Base-by-base conservation (phyloP, 2,113 vertebrate genomes). In the Callopanchax toddi region DNA sequence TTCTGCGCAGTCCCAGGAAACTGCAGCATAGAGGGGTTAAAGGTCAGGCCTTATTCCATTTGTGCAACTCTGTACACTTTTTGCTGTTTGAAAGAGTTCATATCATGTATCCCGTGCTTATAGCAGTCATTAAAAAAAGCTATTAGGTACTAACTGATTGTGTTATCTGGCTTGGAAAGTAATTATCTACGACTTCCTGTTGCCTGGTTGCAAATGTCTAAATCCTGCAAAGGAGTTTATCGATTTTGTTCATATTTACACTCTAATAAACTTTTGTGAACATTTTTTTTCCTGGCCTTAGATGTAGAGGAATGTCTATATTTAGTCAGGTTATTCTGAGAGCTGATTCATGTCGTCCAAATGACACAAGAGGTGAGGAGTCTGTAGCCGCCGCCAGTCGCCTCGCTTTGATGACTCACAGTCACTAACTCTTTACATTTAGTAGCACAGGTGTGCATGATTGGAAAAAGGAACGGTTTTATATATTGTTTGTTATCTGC, bases 321-420 rank as follows among this genome's bases (percentile, higher is more conserved):
- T 85, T 78, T 71, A 74, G 78, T 61, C 9, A 5, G 57, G 56
- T 77, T 79, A 71, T 86, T 80, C 61, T 56, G 29, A 81, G 60
- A 63, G 34, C 40, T 85, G 86, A 87, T 78, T 86, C 82, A 80
- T 53, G 71, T 79, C 63, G 51, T 74, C 82, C 79, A 64, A 65
- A 71, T 39, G 76, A 42, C 37, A 52, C 13, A 7, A 7, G 51
- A 71, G 67, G 42, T 69, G 52, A 9, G 29, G 6, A 32, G 29
- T 32, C 29, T 32, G 29, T 6, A 32, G 29, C 29, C 10, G 29
- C 29, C 29, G 29, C 29, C 9, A 60, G 55, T 53, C 71, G 22
- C 60, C 57, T 75, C 74, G 40, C 29, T 59, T 39, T 61, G 53
- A 21, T 84, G 81, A 84, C 25, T 86, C 81, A 81, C 46, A 23